phyloP scores from a whole-genome alignment of 2,113 vertebrate genomes.

The Orthonyx spaldingii region DNA sequence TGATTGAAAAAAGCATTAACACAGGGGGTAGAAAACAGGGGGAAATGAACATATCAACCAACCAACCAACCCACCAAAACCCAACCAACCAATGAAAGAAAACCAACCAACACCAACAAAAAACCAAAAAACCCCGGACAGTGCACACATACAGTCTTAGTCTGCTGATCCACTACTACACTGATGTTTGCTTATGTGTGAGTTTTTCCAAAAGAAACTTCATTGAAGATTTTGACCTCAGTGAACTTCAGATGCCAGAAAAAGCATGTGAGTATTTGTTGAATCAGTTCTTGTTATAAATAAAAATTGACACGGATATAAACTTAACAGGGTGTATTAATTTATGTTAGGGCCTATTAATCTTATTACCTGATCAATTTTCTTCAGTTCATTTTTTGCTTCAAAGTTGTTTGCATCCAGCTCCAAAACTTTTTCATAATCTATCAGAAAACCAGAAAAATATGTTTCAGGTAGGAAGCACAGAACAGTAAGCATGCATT shows the following conservation, averaged over 20 bases:
- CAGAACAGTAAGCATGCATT: background rate
- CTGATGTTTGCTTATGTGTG: background rate
- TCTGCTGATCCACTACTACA: background rate
- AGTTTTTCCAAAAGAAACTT: background rate
- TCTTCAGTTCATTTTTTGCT: conserved; percentile 84
- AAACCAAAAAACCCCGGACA: background rate
- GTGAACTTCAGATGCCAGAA: background rate
- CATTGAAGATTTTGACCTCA: background rate
- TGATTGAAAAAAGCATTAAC: background rate
- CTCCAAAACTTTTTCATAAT: conserved; percentile 88
- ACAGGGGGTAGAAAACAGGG: background rate
- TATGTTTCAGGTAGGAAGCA: background rate
- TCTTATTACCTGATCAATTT: conserved; percentile 80
- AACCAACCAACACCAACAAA: background rate
- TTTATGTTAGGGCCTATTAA: background rate
- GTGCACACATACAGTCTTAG: background rate
- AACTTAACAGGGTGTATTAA: background rate
- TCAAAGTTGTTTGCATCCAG: conserved; percentile 86
- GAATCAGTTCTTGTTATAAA: background rate
- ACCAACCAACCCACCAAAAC: background rate
- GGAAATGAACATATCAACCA: background rate
- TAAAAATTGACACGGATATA: background rate
- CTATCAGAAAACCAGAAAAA: conserved; percentile 64
- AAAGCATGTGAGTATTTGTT: background rate
- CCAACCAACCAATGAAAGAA: background rate